phyloP scores from a whole-genome alignment of 2,888 invertebrate genomes.

The Xanthia togata region DNA sequence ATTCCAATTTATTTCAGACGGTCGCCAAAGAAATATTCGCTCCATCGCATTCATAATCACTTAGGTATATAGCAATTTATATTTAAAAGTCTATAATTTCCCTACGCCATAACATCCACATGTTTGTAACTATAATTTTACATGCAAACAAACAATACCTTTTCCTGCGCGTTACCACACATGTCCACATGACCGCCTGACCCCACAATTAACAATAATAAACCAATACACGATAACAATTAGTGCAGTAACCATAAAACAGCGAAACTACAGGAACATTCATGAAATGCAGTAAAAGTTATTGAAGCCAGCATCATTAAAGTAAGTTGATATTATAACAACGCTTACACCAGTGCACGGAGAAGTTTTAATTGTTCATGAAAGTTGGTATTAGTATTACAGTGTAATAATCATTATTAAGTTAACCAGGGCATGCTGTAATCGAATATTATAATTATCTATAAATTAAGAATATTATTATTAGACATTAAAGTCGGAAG shows the following conservation, averaged over 20 bases:
- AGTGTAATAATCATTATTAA: constrained; percentile 4
- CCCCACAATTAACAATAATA: constrained; percentile 17
- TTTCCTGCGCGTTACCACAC: background rate
- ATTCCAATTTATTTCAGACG: too few relatives aligned
- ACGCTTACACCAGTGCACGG: background rate
- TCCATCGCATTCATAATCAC: constrained; percentile 1
- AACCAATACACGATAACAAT: constrained; percentile 25
- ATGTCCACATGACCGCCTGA: constrained; percentile 16
- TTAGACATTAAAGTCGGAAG: too few relatives aligned
- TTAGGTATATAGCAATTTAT: background rate
- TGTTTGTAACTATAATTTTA: constrained; percentile 19
- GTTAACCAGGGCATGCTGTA: background rate
- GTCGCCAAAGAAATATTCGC: background rate
- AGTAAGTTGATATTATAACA: constrained; percentile 27
- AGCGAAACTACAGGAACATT: constrained; percentile 35
- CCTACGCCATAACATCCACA: constrained; percentile 11
- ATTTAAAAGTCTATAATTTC: constrained; percentile 5
- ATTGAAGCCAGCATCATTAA: constrained; percentile 33
- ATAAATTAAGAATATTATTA: too few relatives aligned
- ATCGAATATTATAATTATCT: background rate
- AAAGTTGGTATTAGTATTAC: constrained; percentile 20
- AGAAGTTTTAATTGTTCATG: constrained; percentile 20
- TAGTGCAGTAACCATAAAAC: constrained; percentile 20
- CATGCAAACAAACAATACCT: constrained; percentile 12
- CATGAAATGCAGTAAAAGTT: constrained; percentile 36